These are phyloP conservation scores for Callocephalon fimbriatum DNA, from an alignment of 2,113 vertebrate species.

Conservation along the genomic window DNA sequence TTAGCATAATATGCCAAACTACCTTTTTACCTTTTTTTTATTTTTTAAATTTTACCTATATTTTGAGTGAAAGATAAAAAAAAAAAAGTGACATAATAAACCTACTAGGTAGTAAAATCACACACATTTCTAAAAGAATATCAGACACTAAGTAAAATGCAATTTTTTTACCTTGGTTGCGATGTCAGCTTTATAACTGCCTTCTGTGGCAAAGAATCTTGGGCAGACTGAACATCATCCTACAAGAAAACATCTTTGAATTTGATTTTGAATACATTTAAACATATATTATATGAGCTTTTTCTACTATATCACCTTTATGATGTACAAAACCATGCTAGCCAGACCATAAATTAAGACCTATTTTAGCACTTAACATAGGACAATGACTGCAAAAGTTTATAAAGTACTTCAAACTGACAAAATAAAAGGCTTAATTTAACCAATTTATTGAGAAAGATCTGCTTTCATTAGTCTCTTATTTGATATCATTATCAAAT, in stretches of 20 bases:
- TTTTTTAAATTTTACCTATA: not conserved
- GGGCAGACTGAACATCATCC: slow-evolving; percentile 85
- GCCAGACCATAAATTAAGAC: not conserved
- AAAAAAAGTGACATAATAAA: not conserved
- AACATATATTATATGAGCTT: not conserved
- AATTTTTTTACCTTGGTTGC: slow-evolving; percentile 81
- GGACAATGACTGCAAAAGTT: not conserved
- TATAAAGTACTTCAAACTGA: not conserved
- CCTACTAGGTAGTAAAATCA: not conserved
- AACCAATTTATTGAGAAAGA: not conserved
- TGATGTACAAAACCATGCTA: not conserved
- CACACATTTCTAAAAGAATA: not conserved
- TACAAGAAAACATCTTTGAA: slow-evolving; percentile 65
- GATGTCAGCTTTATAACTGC: slow-evolving; percentile 76
- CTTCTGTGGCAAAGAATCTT: slow-evolving; percentile 87
- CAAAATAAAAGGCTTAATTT: not conserved
- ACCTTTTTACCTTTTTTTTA: not conserved
- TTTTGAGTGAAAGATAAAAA: not conserved
- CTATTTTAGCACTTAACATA: not conserved
- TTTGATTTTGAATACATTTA: not conserved
- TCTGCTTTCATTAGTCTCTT: not conserved
- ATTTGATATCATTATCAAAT: not conserved
- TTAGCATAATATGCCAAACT: not conserved
- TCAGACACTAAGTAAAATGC: not conserved
- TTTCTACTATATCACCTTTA: not conserved